Evolutionary conservation across 2,888 invertebrate genomes (phyloP).

Genomic region (Meteorus colon): DNA sequence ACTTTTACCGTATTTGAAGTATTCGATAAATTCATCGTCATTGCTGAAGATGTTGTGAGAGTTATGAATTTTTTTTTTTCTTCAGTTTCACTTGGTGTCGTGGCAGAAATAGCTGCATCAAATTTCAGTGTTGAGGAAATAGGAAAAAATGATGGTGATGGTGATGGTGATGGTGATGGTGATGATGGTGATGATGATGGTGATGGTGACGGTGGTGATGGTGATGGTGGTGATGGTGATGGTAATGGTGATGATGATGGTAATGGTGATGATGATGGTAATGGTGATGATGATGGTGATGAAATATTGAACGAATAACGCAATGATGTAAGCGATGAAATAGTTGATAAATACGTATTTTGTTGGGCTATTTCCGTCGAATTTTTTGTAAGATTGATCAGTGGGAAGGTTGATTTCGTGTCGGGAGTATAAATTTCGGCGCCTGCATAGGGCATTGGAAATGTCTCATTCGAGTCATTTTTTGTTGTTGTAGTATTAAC

Average conservation of each 20-base stretch:
- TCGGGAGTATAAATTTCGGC: constrained; percentile 52
- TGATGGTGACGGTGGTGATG: too few relatives aligned
- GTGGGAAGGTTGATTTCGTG: constrained; percentile 52
- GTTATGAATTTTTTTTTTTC: background rate
- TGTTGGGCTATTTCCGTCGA: constrained; percentile 46
- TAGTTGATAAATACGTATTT: background rate
- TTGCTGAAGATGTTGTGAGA: constrained; percentile 22
- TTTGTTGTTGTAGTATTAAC: background rate
- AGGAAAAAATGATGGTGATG: background rate
- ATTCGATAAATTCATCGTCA: background rate
- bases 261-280: too few relatives aligned
- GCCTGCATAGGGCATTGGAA: constrained; percentile 26
- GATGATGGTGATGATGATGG: too few relatives aligned
- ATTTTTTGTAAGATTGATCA: constrained; percentile 53
- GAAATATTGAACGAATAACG: background rate
- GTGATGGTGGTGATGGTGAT: too few relatives aligned
- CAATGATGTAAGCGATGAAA: background rate
- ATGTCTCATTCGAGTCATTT: background rate
- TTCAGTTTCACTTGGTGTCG: background rate
- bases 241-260: background rate
- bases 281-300: too few relatives aligned
- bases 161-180: too few relatives aligned
- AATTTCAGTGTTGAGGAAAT: background rate
- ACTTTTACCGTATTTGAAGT: constrained; percentile 15
- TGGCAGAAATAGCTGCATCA: constrained; percentile 9